phyloP scores from a whole-genome alignment of 1,140 invertebrate genomes.

The Drosophila rufa region DNA sequence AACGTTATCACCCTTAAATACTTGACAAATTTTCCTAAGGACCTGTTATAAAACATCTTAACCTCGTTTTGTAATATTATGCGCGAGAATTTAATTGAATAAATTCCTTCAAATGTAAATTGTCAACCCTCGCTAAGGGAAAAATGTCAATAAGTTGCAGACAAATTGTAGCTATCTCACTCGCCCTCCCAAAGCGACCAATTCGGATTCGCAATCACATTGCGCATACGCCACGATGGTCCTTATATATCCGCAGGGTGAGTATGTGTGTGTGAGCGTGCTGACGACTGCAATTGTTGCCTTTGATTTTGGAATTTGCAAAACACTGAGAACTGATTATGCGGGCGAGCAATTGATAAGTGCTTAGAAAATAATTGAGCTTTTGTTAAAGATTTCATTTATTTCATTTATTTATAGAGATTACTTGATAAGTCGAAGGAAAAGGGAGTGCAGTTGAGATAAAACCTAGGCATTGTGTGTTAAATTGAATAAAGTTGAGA shows the following conservation, averaged over 20 bases:
- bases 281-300: constrained; percentile 47
- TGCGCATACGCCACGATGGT: constrained; percentile 71
- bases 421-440: background rate
- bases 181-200: constrained; percentile 16
- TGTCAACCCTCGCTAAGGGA: constrained; percentile 23
- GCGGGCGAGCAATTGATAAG: constrained; percentile 32
- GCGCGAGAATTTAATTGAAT: background rate
- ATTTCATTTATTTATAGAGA: background rate
- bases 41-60: background rate
- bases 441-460: too few species aligned
- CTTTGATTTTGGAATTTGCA: constrained; percentile 28
- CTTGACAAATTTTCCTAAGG: background rate
- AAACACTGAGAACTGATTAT: constrained; percentile 20
- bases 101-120: constrained; percentile 19
- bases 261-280: constrained; percentile 14
- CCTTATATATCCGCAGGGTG: constrained; percentile 18
- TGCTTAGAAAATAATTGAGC: constrained; percentile 18
- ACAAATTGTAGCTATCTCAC: constrained; percentile 62
- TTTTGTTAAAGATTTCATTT: background rate
- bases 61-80: background rate
- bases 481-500: background rate
- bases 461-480: background rate
- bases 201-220: constrained; percentile 37
- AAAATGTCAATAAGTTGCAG: constrained; percentile 82
- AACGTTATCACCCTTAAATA: background rate